Percentiles rank a stretch among this genome's conserved stretches.
These are phyloP conservation scores for Dryas iulia DNA, from an alignment of 1,140 invertebrate genomes.

Conservation along the genomic window DNA sequence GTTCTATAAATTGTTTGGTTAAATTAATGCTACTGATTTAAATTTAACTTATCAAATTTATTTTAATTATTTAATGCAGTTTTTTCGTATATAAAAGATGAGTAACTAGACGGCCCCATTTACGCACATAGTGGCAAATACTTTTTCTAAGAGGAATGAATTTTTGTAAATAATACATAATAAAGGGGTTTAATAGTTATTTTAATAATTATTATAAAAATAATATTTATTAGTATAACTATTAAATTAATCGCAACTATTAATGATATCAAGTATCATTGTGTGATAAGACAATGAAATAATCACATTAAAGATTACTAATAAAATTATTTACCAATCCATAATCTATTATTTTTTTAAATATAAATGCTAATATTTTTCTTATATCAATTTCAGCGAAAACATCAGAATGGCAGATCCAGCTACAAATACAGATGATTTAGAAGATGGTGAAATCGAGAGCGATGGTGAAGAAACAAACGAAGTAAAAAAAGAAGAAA, in stretches of 20 bases:
- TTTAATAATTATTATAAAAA: not conserved
- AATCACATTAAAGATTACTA: not conserved
- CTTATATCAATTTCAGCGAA: slow-evolving; percentile 65
- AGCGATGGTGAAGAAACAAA: slow-evolving; percentile 79
- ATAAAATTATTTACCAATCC: not conserved
- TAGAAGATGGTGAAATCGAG: slow-evolving; percentile 83
- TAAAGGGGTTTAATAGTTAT: no score
- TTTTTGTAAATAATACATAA: not conserved
- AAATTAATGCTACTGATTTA: not conserved
- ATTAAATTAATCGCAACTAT: not conserved
- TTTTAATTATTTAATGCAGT: no score
- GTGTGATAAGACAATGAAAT: not conserved
- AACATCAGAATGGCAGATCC: slow-evolving; percentile 63
- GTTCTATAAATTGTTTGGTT: not conserved
- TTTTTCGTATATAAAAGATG: no score
- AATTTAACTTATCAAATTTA: not conserved
- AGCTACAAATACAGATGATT: slow-evolving; percentile 71
- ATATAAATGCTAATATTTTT: not conserved
- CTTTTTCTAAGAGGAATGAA: not conserved
- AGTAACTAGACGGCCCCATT: no score
- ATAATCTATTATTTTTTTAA: not conserved
- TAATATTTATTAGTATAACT: not conserved
- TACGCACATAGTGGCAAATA: no score
- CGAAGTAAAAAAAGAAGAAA: slow-evolving; percentile 50
- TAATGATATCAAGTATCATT: not conserved